These are phyloP conservation scores for Neogale vison DNA, from an alignment of 2,113 vertebrate species.

Conservation along the genomic window DNA sequence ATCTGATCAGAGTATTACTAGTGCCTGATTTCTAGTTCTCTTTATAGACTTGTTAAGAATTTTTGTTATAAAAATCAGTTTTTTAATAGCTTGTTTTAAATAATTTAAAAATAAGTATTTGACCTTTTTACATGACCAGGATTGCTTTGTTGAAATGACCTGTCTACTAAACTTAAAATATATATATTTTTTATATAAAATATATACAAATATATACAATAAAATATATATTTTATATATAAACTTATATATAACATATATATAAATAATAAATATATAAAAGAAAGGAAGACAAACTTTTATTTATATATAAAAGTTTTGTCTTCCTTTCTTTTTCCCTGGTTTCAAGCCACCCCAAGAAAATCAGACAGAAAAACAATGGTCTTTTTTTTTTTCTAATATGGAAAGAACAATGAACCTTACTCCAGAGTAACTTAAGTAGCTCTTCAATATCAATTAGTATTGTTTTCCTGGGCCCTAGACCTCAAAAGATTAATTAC, in stretches of 20 bases:
- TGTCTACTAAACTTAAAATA: neutral
- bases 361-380: neutral
- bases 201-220: neutral
- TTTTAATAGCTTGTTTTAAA: neutral
- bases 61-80: neutral
- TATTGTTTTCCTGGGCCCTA: neutral
- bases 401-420: neutral
- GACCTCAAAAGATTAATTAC: neutral
- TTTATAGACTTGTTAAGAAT: neutral
- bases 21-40: neutral
- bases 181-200: neutral
- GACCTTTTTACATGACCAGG: neutral
- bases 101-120: constrained; percentile 14
- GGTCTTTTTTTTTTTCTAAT: neutral
- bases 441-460: neutral
- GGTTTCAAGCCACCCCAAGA: neutral
- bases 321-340: neutral
- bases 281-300: too few relatives aligned
- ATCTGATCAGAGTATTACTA: neutral
- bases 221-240: neutral
- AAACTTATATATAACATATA: neutral
- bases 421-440: neutral
- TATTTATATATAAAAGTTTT: neutral
- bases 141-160: neutral
- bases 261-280: too few relatives aligned